phyloP scores from a whole-genome alignment of 2,113 vertebrate species.

The Phodopus roborovskii region DNA sequence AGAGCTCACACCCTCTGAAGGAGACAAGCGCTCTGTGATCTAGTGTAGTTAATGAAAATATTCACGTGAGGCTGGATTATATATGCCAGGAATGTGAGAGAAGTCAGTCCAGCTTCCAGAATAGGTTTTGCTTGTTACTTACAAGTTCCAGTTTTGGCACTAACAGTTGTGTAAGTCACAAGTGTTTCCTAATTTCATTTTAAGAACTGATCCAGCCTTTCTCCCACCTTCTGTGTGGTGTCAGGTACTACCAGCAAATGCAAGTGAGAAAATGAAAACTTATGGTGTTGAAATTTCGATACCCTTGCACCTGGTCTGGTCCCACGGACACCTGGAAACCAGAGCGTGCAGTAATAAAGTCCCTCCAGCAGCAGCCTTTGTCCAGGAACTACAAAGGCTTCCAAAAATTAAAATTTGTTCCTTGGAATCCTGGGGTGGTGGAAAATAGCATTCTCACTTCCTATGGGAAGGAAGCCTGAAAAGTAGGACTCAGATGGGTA shows the following conservation, averaged over 20 bases:
- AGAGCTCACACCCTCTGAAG: background rate
- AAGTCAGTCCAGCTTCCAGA: background rate
- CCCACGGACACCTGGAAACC: slow-evolving; percentile 23
- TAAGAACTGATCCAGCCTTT: background rate
- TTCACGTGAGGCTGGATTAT: background rate
- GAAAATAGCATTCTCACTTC: background rate
- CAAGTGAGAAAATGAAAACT: slow-evolving; percentile 36
- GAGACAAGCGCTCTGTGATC: background rate
- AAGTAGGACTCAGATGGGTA: background rate
- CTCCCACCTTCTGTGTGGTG: background rate
- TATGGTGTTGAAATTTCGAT: slow-evolving; percentile 48
- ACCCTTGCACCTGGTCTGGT: slow-evolving; percentile 9
- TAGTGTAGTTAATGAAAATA: background rate
- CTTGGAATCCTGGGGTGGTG: background rate
- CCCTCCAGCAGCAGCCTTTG: background rate
- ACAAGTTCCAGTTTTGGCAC: slow-evolving; percentile 22
- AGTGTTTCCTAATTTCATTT: slow-evolving; percentile 21
- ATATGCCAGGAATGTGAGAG: background rate
- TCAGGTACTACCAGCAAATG: background rate
- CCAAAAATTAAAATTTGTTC: background rate
- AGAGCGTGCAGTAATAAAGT: background rate
- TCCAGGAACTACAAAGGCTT: background rate
- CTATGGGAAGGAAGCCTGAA: background rate
- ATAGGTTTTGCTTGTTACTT: background rate
- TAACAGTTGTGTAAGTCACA: background rate